A percentile compares a stretch with the other conserved stretches of the same genome.
These are phyloP conservation scores for Loxodonta africana DNA, from an alignment of 2,113 vertebrate genomes.

Conservation along the genomic window DNA sequence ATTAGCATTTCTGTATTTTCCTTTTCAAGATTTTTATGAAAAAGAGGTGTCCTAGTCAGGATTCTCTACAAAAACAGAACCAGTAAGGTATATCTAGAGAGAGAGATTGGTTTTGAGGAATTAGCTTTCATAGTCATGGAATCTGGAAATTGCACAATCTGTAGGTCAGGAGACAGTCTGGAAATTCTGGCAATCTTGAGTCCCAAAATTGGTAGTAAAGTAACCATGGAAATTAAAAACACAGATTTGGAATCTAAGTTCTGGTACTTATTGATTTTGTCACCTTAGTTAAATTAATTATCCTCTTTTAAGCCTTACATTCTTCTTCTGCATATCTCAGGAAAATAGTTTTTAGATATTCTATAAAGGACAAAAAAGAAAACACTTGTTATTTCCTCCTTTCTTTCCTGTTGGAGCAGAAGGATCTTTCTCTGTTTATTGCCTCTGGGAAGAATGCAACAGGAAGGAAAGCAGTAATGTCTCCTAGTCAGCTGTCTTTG, in stretches of 20 bases:
- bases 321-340: neutral
- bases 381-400: neutral
- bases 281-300: constrained; percentile 16
- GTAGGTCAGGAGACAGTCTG: no score
- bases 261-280: neutral
- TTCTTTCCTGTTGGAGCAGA: neutral
- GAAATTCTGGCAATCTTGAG: no score
- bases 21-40: neutral
- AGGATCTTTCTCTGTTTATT: neutral
- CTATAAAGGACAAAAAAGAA: neutral
- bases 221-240: neutral
- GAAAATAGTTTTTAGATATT: neutral
- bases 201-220: neutral
- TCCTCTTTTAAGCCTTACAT: neutral
- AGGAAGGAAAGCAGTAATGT: neutral
- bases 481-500: neutral
- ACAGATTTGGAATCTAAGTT: neutral
- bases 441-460: neutral
- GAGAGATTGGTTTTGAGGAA: no score
- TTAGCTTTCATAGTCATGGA: no score
- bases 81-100: no score
- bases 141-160: no score
- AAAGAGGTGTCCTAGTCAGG: neutral
- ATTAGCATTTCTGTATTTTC: neutral
- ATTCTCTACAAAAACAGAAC: no score